These are phyloP conservation scores for Oophaga pumilio DNA, from an alignment of 2,113 vertebrate genomes.

Conservation along the genomic window DNA sequence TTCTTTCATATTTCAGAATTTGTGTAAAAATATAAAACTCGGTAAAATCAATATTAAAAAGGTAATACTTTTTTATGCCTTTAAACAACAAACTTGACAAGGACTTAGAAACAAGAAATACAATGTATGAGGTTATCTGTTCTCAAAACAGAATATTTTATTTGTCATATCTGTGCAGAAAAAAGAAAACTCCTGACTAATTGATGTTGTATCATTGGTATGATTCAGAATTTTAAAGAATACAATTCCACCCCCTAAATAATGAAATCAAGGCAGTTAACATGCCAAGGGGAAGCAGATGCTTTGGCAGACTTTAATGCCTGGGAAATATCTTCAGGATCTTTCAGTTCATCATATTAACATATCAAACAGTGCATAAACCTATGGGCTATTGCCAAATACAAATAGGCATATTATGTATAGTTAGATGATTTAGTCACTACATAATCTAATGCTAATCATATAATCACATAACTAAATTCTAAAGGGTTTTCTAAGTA, in stretches of 20 bases:
- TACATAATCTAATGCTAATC: neutral
- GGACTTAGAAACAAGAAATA: neutral
- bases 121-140: neutral
- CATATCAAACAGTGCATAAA: neutral
- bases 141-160: neutral
- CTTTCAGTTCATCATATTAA: neutral
- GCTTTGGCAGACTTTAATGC: slow-evolving; percentile 17
- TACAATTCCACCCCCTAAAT: slow-evolving; percentile 35
- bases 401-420: neutral
- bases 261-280: slow-evolving; percentile 41
- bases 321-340: neutral
- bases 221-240: slow-evolving; percentile 10
- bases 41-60: neutral
- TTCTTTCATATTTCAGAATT: neutral
- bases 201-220: slow-evolving; percentile 29
- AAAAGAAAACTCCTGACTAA: slow-evolving; percentile 34
- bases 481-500: neutral
- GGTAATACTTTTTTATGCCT: neutral
- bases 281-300: slow-evolving; percentile 34
- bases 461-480: neutral
- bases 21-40: neutral
- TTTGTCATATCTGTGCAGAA: slow-evolving; percentile 16
- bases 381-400: neutral
- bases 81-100: neutral
- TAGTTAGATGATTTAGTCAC: neutral